Base-by-base conservation (phyloP, 2,888 invertebrate genomes). In the Sisyra terminalis region DNA sequence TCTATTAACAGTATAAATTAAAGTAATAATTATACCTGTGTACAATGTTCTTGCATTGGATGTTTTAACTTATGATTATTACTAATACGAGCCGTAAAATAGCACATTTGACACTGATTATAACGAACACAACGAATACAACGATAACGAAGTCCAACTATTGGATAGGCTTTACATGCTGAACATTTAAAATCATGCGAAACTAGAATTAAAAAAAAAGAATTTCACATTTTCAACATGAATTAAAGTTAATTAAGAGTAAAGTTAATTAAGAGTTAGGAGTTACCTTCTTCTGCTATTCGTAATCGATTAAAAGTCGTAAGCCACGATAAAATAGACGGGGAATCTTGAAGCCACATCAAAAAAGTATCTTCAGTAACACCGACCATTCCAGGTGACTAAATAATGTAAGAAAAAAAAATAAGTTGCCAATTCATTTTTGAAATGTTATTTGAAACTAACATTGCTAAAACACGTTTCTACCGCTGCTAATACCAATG, bases 381-480 rank as follows among this genome's bases (percentile, higher is more conserved):
- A 13, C 81, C 82, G 7, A 78, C 64, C 59, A 76, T 73, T 14
- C 78, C 78, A n/a, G 75, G 76, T 47, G 70, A 75, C 78, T 80
- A 57, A 46, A 56, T 54, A n/a, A n/a, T n/a, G n/a, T 46, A 44
- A 40, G 16, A 30, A 32, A 40, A 40, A 15, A 16, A 24, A 24
- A 24, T 24, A 7, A 24, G 24, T 24, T 24, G 24, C 5, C 24
- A 24, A 3, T 7, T 24, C 3, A 24, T n/a, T n/a, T n/a, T n/a
- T n/a, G n/a, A n/a, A n/a, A n/a, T n/a, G n/a, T n/a, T n/a, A n/a
- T n/a, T n/a, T n/a, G n/a, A 11, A 32, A 53, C 55, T 55, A 63
- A 80, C 80, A 67, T 76, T 73, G 48, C 67, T 66, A 63, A 84
- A 82, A 60, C 85, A 86, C 49, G 72, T 71, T 48, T 82, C 77